phyloP scores from a whole-genome alignment of 2,113 vertebrate species.

The Spea bombifrons region DNA sequence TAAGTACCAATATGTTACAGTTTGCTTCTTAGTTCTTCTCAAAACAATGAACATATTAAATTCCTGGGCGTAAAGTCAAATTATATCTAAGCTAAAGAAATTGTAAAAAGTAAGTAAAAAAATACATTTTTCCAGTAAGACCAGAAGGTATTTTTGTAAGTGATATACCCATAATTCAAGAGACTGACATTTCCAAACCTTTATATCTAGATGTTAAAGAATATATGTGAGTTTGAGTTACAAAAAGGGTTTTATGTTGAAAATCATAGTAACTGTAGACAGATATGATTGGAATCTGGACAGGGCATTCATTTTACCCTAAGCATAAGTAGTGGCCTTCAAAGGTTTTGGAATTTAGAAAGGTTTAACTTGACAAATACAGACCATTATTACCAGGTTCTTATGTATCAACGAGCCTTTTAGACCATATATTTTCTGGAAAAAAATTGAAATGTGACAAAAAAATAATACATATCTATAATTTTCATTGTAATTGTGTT shows the following conservation, averaged over 20 bases:
- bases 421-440: conserved; percentile 4
- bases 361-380: conserved; percentile 60
- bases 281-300: conserved; percentile 65
- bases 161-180: conserved; percentile 62
- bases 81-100: conserved; percentile 1
- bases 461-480: conserved; percentile 21
- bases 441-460: conserved; percentile 8
- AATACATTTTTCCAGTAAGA: conserved; percentile 52
- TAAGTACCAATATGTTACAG: conserved; percentile 18
- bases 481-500: conserved; percentile 13
- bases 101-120: conserved; percentile 44
- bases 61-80: not conserved
- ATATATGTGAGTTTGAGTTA: conserved; percentile 56
- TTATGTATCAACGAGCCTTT: conserved; percentile 43
- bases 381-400: conserved; percentile 51
- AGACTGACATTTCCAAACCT: conserved; percentile 58
- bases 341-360: conserved; percentile 55
- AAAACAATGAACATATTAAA: conserved; percentile 27
- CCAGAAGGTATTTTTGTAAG: conserved; percentile 53
- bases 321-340: conserved; percentile 64
- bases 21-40: conserved; percentile 31
- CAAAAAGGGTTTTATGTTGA: conserved; percentile 51
- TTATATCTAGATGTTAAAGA: conserved; percentile 68
- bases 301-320: conserved; percentile 60
- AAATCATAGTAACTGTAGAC: conserved; percentile 64